phyloP scores from a whole-genome alignment of 2,113 vertebrate genomes.

The Phalacrocorax pelagicus region DNA sequence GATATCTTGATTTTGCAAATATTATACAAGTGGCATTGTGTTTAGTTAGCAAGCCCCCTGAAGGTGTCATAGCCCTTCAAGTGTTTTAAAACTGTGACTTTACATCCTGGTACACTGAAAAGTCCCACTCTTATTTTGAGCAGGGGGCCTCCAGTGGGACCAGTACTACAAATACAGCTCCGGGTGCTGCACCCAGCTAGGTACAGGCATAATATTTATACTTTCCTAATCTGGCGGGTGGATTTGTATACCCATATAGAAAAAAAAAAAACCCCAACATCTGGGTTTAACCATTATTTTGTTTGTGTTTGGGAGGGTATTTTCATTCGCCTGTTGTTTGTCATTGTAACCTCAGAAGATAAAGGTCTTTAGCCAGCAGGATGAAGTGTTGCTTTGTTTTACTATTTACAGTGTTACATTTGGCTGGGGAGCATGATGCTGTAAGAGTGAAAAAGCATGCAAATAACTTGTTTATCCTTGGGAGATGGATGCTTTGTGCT shows the following conservation, averaged over 20 bases:
- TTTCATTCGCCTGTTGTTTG: not conserved
- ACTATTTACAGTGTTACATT: conserved; percentile 3
- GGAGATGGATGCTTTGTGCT: conserved; percentile 18
- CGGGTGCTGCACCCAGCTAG: not conserved
- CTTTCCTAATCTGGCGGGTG: not conserved
- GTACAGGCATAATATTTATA: not conserved
- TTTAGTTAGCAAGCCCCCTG: not conserved
- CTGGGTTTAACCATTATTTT: not conserved
- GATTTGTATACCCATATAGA: not conserved
- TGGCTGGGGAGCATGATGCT: not conserved
- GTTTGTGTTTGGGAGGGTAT: not conserved
- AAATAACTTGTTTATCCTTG: conserved; percentile 45
- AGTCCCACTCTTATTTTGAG: not conserved
- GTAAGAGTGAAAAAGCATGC: not conserved
- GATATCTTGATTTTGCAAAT: not conserved
- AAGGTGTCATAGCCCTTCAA: not conserved
- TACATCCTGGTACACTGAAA: not conserved
- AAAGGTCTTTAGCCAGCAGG: conserved; percentile 3
- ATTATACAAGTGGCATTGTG: not conserved
- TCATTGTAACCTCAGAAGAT: not conserved
- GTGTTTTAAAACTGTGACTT: not conserved
- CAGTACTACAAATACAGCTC: not conserved
- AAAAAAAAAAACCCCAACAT: not conserved
- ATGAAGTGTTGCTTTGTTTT: conserved; percentile 26
- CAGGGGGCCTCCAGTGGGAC: not conserved